These are phyloP conservation scores for Palythoa grandiflora DNA, from an alignment of 92 coral and sea anemone species.

Conservation along the genomic window DNA sequence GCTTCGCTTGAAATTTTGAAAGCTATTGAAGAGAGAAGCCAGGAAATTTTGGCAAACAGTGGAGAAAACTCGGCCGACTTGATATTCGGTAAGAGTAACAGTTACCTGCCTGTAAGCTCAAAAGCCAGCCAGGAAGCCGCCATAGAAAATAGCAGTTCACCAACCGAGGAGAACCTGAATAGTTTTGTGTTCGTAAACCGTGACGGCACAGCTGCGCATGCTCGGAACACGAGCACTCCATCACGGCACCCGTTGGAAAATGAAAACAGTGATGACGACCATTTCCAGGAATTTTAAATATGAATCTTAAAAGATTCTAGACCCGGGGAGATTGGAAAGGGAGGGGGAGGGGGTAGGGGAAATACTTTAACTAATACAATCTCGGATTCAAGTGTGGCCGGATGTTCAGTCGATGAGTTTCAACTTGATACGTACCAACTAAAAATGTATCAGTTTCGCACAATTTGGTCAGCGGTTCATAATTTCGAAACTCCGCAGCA, in stretches of 20 bases:
- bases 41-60: background rate
- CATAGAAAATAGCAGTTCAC: background rate
- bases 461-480: too few relatives aligned
- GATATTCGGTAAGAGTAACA: background rate
- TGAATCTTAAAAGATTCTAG: background rate
- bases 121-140: background rate
- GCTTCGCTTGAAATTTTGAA: slow-evolving; percentile 25
- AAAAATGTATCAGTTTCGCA: too few relatives aligned
- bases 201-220: slow-evolving; percentile 76
- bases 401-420: too few relatives aligned
- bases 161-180: slow-evolving; percentile 54
- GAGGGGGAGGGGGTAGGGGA: background rate
- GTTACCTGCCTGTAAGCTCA: background rate
- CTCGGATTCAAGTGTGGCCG: too few relatives aligned
- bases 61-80: background rate
- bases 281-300: slow-evolving; percentile 33
- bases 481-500: too few relatives aligned
- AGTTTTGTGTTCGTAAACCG: slow-evolving; percentile 88
- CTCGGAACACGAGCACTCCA: slow-evolving; percentile 39
- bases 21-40: slow-evolving; percentile 7
- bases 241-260: slow-evolving; percentile 75
- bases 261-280: slow-evolving; percentile 43
- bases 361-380: too few relatives aligned
- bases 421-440: too few relatives aligned
- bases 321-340: background rate